Evolutionary conservation across 1,140 invertebrate genomes (phyloP), one percentile per base, ranked within the genome.

Genomic region (Lethrus apterus): DNA sequence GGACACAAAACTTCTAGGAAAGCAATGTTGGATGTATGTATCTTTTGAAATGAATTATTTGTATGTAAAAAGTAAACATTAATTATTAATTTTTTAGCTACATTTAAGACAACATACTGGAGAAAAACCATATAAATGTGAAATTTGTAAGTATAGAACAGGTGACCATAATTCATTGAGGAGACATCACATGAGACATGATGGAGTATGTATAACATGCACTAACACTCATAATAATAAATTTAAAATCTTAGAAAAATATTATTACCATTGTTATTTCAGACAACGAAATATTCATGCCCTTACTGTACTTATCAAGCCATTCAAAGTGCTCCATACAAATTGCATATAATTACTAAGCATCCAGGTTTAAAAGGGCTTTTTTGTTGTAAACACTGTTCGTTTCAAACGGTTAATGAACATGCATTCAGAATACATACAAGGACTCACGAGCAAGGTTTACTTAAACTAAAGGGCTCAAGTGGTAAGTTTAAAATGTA

Each of bases 121-220:
- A 49, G 82, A 86, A 46, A 85, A 85, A 56, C 85, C 85, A 2
- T 86, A 84, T 59, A 69, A 73, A 23, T 89, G 86, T 21, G 29
- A 48, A 15, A 35, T 57, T 47, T 89, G 86, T 59, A 66, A 74
- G 2, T 89, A 84, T 60, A 72, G 69, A 44, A 83, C 81, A 13
- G 77, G 78, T 4, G 82, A 86, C 66, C 82, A 83, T 54, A 84
- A 84, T 64, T 82, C 80, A 2, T 63, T 84, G 17, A 56, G 86
- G 49, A 75, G 84, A 14, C 86, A 89, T 59, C 74, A 77, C 51
- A 80, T 86, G 69, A 72, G 83, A 46, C 88, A 91, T 56, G 80
- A 81, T 5, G 85, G 84, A 29, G 70, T 74, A 41, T 30, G 33
- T 49, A n/a, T n/a, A n/a, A n/a, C n/a, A n/a, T n/a, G n/a, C n/a